Evolutionary conservation across 2,113 vertebrate species (phyloP).

Genomic region (Oncorhynchus tshawytscha): DNA sequence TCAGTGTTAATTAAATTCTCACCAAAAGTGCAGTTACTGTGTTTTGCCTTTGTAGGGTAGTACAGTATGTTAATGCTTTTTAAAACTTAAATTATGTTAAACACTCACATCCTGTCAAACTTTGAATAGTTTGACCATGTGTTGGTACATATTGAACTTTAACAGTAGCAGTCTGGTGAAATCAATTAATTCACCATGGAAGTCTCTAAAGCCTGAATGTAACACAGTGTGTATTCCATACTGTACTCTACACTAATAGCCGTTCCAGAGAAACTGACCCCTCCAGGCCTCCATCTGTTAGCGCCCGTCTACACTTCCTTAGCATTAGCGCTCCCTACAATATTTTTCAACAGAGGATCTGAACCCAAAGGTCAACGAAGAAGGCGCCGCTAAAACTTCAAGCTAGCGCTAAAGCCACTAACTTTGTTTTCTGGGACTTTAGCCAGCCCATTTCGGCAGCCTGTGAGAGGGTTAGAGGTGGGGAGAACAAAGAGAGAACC

Average conservation of each 20-base stretch:
- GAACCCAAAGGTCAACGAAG: conserved; percentile 22
- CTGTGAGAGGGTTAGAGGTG: conserved; percentile 33
- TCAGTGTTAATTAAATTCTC: too few relatives aligned
- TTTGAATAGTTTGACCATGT: conserved; percentile 23
- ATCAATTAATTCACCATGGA: background rate
- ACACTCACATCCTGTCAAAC: conserved; percentile 10
- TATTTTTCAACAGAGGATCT: conserved; percentile 19
- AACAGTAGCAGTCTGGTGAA: conserved; percentile 3
- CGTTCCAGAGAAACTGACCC: conserved; percentile 15
- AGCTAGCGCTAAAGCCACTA: conserved; percentile 20
- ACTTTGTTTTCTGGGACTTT: conserved; percentile 42
- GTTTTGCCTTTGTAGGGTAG: background rate
- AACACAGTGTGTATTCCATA: conserved; percentile 16
- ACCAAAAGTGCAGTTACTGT: too few relatives aligned
- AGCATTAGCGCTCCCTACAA: background rate
- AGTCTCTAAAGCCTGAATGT: conserved; percentile 18
- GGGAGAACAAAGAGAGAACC: conserved; percentile 33
- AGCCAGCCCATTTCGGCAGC: conserved; percentile 46
- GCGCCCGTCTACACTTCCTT: conserved; percentile 7
- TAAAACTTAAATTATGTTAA: conserved; percentile 15
- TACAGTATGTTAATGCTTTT: background rate
- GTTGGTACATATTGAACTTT: conserved; percentile 5
- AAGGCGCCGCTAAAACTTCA: conserved; percentile 39
- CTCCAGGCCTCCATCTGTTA: conserved; percentile 49
- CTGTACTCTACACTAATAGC: conserved; percentile 20